Evolutionary conservation across 2,797 vertebrate species (phyloP).

Genomic region (Cheracebus regulus): DNA sequence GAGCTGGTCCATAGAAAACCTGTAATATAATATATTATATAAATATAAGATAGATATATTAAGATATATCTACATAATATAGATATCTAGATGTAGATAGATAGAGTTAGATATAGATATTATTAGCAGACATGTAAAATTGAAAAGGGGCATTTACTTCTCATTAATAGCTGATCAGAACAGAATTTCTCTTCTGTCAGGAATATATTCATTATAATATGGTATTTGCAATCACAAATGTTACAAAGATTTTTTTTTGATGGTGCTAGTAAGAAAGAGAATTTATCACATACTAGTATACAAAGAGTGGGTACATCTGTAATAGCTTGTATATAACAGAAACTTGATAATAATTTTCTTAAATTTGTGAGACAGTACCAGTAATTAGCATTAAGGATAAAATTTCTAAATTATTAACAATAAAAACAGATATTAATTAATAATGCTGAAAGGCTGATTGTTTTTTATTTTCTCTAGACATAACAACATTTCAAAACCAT

Average conservation of each 20-base stretch:
- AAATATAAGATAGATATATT: too few relatives aligned
- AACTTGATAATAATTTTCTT: neutral
- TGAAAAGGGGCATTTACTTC: neutral
- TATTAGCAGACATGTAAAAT: neutral
- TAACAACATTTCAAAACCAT: slow-evolving; percentile 33
- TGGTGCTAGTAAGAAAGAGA: neutral
- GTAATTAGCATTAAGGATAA: neutral
- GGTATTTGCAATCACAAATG: neutral
- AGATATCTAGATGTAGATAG: too few relatives aligned
- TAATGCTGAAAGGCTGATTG: neutral
- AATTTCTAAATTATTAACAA: neutral
- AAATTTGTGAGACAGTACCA: slow-evolving; percentile 2
- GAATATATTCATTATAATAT: neutral
- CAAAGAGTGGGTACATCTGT: neutral
- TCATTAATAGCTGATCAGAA: neutral
- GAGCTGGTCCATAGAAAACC: neutral
- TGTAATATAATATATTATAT: too few relatives aligned
- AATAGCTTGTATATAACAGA: neutral
- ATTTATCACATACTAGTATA: neutral
- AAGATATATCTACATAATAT: too few relatives aligned
- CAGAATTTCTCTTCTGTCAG: neutral
- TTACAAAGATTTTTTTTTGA: neutral
- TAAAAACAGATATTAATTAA: slow-evolving; percentile 9
- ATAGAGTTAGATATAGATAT: too few relatives aligned
- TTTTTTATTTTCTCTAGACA: slow-evolving; percentile 38